Percentiles rank a stretch among this genome's conserved stretches.
phyloP scores from a whole-genome alignment of 2,888 invertebrate species.

The Apodemia mormo region DNA sequence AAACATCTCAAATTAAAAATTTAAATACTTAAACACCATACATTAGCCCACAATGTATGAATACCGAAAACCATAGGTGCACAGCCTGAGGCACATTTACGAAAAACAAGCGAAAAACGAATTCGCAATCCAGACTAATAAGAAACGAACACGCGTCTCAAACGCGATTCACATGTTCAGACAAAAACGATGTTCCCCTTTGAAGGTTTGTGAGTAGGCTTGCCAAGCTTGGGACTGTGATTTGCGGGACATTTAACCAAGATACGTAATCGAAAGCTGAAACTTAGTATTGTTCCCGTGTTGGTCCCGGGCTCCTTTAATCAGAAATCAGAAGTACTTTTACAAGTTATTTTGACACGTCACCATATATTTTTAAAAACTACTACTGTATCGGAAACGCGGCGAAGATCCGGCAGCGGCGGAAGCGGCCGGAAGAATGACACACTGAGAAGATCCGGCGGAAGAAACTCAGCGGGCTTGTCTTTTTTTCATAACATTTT shows the following conservation, averaged over 20 bases:
- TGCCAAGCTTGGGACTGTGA: background rate
- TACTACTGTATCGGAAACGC: too few species aligned
- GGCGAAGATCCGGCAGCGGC: too few species aligned
- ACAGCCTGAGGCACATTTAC: conserved; percentile 57
- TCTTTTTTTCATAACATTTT: too few species aligned
- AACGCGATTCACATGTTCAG: conserved; percentile 80
- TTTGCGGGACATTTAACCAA: background rate
- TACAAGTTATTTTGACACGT: too few species aligned
- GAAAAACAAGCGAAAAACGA: conserved; percentile 73
- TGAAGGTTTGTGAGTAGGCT: conserved; percentile 41
- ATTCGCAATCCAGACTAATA: conserved; percentile 76
- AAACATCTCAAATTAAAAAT: too few species aligned
- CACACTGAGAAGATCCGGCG: too few species aligned
- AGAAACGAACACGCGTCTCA: conserved; percentile 74
- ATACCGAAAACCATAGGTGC: conserved; percentile 29
- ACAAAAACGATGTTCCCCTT: conserved; percentile 71
- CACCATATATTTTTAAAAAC: too few species aligned
- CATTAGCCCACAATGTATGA: background rate
- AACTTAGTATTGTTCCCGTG: background rate
- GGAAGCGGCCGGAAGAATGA: too few species aligned
- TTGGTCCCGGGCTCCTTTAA: too few species aligned
- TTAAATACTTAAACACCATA: background rate
- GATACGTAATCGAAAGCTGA: background rate
- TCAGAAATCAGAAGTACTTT: too few species aligned
- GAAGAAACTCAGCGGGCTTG: too few species aligned